Base-by-base conservation (phyloP, 2,888 invertebrate species). In the Drosophila kuntzei region DNA sequence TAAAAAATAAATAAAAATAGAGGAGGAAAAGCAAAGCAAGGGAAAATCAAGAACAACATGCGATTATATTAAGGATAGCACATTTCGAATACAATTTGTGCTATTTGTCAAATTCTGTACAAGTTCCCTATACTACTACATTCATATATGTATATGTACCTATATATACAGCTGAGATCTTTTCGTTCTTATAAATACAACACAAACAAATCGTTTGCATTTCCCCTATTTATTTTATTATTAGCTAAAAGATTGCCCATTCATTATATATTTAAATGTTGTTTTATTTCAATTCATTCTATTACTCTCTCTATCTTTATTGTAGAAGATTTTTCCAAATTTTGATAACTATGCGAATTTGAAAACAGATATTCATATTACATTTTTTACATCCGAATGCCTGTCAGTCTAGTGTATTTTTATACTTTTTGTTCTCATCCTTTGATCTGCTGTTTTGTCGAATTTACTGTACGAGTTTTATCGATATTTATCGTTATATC, bases 191-290 rank as follows among this genome's bases (percentile, higher is more conserved):
- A 29, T 20, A 20, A 37, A 36, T 27, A 27, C 37, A 43, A 55
- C 50, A 54, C 50, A 53, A 67, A 57, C 43, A 46, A 36, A 55
- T 34, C 51, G 61, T 53, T 76, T 71, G 71, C 71, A 71, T 61
- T 47, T 34, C 22, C 11, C 5, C 1, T 34, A 25, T 14, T 12
- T 16, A 8, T 22, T 43, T 41, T 41, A 44, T 66, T 61, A 27
- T 70, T 76, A 60, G 71, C 46, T 75, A 69, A 59, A 59, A 41
- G 37, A 47, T 71, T 71, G 70, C 27, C 59, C 54, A 69, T 55
- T 58, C 49, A 36, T 51, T 50, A 41, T 55, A 62, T 51, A 54
- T 69, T 59, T 75, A 68, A 65, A 50, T 80, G 71, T 78, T 74
- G 58, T 73, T 61, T 44, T 39, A 32, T 66, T 50, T 64, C 62